phyloP scores from a whole-genome alignment of 2,113 vertebrate genomes.

The Brachyhypopomus occidentalis region DNA sequence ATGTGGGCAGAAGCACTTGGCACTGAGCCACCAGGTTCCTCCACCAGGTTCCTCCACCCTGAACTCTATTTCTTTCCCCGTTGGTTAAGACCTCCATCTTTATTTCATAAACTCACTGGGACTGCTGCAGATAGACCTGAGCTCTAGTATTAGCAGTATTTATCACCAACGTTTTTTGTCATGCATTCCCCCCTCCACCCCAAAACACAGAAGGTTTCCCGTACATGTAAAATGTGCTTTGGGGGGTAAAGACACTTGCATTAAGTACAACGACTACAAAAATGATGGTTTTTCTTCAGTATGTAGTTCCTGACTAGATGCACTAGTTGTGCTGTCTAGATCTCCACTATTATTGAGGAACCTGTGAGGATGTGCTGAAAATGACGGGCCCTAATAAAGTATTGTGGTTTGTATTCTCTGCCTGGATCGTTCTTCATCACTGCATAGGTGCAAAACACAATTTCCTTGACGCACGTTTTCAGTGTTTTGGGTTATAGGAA shows the following conservation, averaged over 20 bases:
- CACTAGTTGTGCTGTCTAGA: neutral
- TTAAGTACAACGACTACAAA: neutral
- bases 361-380: constrained; percentile 30
- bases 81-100: constrained; percentile 4
- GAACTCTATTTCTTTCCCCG: neutral
- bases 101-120: constrained; percentile 20
- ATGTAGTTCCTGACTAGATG: neutral
- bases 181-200: neutral
- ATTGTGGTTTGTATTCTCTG: constrained; percentile 43
- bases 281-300: neutral
- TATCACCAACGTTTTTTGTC: neutral
- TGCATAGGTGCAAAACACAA: neutral
- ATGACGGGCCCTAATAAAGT: constrained; percentile 42
- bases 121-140: neutral
- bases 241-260: neutral
- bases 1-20: constrained; percentile 46
- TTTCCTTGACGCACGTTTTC: neutral
- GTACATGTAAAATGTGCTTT: neutral
- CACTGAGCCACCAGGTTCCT: constrained; percentile 20
- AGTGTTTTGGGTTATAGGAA: neutral
- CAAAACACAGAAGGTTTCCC: neutral
- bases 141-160: neutral
- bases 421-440: neutral
- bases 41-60: neutral
- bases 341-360: neutral